Base-by-base conservation (phyloP, 2,113 vertebrate species). In the Pomatorhinus ruficollis region DNA sequence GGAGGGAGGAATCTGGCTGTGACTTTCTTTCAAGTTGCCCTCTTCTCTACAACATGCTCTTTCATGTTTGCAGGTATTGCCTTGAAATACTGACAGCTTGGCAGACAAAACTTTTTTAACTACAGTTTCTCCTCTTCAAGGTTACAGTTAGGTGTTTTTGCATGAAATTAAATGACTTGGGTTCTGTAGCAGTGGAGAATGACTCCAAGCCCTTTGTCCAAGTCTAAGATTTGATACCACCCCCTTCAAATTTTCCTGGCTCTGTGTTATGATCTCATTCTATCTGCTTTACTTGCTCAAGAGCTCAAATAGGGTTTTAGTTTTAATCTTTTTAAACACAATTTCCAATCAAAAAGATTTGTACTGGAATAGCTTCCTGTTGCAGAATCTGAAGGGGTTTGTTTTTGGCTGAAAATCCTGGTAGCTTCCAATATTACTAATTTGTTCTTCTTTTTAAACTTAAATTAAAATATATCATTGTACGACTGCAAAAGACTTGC, bases 161-260 rank as follows among this genome's bases (percentile, higher is more conserved):
- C 54, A 74, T 25, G 2, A 80, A 47, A 70, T 37, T 2, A 37
- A 74, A 63, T 27, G 0, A 77, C 27, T 83, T 0, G 0, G 2
- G 87, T 90, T 90, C 72, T 77, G 7, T 33, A 64, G 19, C 33
- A 49, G 14, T 5, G 11, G 18, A 61, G 47, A 42, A 42, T 66
- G 6, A 59, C 27, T 70, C 19, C 35, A 54, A 78, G 28, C 4
- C 2, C 18, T 76, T 83, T 66, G 27, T 72, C 16, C 3, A 13
- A 59, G 19, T 10, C 4, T 20, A 63, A 52, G 37, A 56, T 35
- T 15, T 75, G 24, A 68, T 64, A 75, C 0, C 3, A 42, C 9
- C 21, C 5, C 53, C 28, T 81, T 83, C 30, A 74, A 56, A 86
- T 31, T 42, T 28, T 66, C 61, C 59, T 79, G 49, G 47, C 14